Percentiles rank a stretch among this genome's conserved stretches.
Conservation (phyloP, 2,797 vertebrate genomes). For the Peromyscus aztecus region DNA sequence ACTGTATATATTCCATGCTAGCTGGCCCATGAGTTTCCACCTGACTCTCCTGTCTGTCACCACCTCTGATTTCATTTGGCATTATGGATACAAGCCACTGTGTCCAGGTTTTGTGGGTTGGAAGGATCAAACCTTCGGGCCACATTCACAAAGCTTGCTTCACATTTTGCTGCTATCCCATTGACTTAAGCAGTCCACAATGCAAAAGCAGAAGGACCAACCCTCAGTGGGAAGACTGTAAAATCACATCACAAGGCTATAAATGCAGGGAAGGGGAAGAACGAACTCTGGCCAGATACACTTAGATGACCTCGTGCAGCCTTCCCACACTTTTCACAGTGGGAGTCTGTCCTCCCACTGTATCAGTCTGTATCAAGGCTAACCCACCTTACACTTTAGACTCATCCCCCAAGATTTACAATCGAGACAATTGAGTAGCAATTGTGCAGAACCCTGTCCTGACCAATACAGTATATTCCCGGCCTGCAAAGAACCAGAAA, state of each 20-base stretch:
- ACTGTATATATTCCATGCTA: no score
- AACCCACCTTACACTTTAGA: background rate
- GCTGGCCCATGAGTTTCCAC: no score
- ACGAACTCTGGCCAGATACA: no score
- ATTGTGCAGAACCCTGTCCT: background rate
- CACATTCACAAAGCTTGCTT: background rate
- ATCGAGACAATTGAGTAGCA: background rate
- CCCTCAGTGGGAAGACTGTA: background rate
- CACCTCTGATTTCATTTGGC: background rate
- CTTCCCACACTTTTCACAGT: background rate
- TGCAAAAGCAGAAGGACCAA: no score
- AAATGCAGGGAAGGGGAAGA: background rate
- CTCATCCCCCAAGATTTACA: background rate
- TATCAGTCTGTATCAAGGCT: no score
- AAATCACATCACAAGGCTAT: no score
- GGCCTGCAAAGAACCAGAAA: background rate
- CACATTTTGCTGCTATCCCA: background rate
- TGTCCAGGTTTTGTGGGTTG: background rate
- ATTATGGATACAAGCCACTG: background rate
- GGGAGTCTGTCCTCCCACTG: background rate
- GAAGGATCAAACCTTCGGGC: background rate
- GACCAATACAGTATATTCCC: background rate
- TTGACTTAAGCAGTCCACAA: background rate
- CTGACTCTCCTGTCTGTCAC: background rate
- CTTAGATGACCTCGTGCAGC: background rate